Conservation (phyloP, 2,797 vertebrate genomes). For the Masticophis lateralis region DNA sequence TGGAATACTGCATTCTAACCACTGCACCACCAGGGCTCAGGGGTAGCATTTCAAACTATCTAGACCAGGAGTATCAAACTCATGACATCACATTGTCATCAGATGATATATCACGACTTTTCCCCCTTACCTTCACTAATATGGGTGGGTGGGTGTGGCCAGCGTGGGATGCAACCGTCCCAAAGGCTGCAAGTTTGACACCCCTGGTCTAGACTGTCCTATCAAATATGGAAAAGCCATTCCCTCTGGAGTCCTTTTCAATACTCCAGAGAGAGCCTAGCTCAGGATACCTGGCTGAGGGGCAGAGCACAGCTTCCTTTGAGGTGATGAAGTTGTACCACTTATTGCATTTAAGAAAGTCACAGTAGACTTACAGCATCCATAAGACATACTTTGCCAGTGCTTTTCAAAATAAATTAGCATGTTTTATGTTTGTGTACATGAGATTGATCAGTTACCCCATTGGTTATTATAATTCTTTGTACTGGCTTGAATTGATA, state of each 20-base stretch:
- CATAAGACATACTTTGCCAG: not conserved
- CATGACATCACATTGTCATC: no score
- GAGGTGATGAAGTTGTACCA: not conserved
- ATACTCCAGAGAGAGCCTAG: not conserved
- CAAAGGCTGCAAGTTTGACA: no score
- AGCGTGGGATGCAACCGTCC: no score
- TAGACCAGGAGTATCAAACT: no score
- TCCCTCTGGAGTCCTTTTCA: constrained; percentile 38
- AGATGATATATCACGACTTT: no score
- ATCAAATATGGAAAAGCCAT: constrained; percentile 15
- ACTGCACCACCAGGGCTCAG: no score
- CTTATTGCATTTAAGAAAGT: not conserved
- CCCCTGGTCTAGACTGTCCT: not conserved
- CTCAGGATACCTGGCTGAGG: not conserved
- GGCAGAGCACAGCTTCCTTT: not conserved
- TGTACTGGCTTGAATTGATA: constrained; percentile 54
- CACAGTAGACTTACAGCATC: not conserved
- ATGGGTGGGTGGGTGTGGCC: no score
- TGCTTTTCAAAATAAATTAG: not conserved
- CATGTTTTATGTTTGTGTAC: constrained; percentile 20
- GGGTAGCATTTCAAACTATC: not conserved
- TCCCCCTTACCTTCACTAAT: no score
- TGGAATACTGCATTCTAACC: no score
- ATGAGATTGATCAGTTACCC: constrained; percentile 51
- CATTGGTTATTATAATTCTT: constrained; percentile 45